Evolutionary conservation across 2,113 vertebrate genomes (phyloP).

Genomic region (Phrynocephalus versicolor): DNA sequence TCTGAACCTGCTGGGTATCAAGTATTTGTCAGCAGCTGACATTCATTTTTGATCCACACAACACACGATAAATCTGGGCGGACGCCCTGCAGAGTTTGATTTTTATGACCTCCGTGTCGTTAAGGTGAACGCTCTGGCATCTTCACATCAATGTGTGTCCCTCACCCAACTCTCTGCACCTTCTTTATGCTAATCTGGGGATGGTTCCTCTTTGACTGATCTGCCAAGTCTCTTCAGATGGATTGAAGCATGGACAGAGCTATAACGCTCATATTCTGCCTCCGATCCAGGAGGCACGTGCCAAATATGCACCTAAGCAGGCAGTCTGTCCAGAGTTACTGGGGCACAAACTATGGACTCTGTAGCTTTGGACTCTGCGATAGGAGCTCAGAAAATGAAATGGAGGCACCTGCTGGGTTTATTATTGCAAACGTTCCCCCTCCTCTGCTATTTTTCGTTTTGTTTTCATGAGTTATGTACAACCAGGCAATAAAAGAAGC

Average conservation of each 20-base stretch:
- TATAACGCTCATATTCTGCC: neutral
- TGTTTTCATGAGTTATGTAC: too few species aligned
- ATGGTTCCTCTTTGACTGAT: neutral
- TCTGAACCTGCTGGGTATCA: slow-evolving; percentile 58
- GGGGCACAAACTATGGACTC: neutral
- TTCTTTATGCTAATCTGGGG: neutral
- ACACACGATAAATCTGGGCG: slow-evolving; percentile 49
- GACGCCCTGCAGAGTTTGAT: slow-evolving; percentile 40
- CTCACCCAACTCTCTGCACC: neutral
- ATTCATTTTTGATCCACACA: slow-evolving; percentile 61
- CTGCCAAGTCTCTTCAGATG: neutral
- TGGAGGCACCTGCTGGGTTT: neutral
- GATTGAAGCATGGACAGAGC: neutral
- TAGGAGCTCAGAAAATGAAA: neutral
- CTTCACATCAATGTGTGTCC: slow-evolving; percentile 33
- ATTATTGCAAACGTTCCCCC: neutral
- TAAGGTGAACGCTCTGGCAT: slow-evolving; percentile 11
- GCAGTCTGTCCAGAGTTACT: too few species aligned
- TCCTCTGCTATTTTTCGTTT: too few species aligned
- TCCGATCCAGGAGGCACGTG: neutral
- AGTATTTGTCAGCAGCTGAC: slow-evolving; percentile 48
- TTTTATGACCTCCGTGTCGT: slow-evolving; percentile 21
- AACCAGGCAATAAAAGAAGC: too few species aligned
- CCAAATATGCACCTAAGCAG: neutral
- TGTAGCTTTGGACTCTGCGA: neutral